phyloP scores from a whole-genome alignment of 2,888 invertebrate genomes.

The Shargacucullia verbasci region DNA sequence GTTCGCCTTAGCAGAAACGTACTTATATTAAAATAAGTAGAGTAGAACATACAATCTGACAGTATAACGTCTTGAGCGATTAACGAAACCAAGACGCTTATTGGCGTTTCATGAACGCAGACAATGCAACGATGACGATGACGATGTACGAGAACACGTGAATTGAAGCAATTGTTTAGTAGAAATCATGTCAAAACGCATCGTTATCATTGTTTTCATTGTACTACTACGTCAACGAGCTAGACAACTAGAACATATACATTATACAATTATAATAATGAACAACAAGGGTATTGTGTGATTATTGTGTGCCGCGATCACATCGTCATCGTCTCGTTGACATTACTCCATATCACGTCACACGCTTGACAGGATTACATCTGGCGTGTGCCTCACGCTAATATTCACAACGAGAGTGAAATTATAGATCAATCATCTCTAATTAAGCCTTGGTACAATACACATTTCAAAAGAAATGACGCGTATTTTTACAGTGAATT shows the following conservation, averaged over 20 bases:
- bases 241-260: constrained; percentile 41
- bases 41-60: constrained; percentile 11
- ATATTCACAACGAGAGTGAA: constrained; percentile 46
- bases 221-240: constrained; percentile 19
- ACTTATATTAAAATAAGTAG: too few relatives aligned
- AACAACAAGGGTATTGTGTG: constrained; percentile 14
- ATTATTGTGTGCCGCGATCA: constrained; percentile 26
- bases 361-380: constrained; percentile 21
- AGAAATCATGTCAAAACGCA: constrained; percentile 45
- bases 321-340: constrained; percentile 45
- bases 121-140: constrained; percentile 40
- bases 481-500: constrained; percentile 6
- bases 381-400: constrained; percentile 33
- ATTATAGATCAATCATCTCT: constrained; percentile 12
- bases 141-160: constrained; percentile 18
- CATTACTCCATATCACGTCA: constrained; percentile 42
- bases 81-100: constrained; percentile 14
- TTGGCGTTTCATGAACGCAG: constrained; percentile 31
- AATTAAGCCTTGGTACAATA: constrained; percentile 28
- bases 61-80: constrained; percentile 9
- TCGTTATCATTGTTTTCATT: constrained; percentile 28
- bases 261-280: constrained; percentile 18
- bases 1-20: too few relatives aligned
- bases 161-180: constrained; percentile 30
- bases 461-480: constrained; percentile 23